Percentiles rank a stretch among this genome's conserved stretches.
Evolutionary conservation across 2,113 vertebrate genomes (phyloP).

Genomic region (Sardina pilchardus): DNA sequence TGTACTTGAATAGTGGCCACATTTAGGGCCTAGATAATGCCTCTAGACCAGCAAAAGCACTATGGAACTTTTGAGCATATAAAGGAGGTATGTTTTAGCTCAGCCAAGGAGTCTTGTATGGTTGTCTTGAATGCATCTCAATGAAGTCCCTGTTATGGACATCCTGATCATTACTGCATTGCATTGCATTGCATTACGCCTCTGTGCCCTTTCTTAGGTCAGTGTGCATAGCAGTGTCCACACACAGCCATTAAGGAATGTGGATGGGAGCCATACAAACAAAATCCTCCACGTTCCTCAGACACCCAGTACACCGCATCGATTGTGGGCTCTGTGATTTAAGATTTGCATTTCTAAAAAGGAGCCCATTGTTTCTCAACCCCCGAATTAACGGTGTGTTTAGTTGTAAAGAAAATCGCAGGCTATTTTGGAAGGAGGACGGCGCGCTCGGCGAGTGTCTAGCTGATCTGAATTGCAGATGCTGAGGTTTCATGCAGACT

Average conservation of each 20-base stretch:
- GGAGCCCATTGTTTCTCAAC: constrained; percentile 23
- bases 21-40: too few relatives aligned
- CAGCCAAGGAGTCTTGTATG: background rate
- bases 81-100: background rate
- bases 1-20: background rate
- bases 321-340: background rate
- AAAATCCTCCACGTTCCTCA: background rate
- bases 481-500: constrained; percentile 45
- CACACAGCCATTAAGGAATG: background rate
- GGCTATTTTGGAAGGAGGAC: constrained; percentile 43
- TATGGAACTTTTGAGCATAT: too few relatives aligned
- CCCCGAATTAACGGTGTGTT: constrained; percentile 37
- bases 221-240: background rate
- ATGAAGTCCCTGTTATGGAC: background rate
- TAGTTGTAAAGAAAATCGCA: constrained; percentile 31
- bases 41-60: too few relatives aligned
- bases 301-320: background rate
- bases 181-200: too few relatives aligned
- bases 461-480: constrained; percentile 48
- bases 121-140: background rate
- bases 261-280: background rate
- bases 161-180: background rate
- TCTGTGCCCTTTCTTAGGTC: background rate
- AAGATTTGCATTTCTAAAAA: constrained; percentile 7
- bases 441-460: constrained; percentile 35